Evolutionary conservation across 2,888 invertebrate genomes (phyloP), one percentile per base, ranked within the genome.

Genomic region (Latheticus oryzae): DNA sequence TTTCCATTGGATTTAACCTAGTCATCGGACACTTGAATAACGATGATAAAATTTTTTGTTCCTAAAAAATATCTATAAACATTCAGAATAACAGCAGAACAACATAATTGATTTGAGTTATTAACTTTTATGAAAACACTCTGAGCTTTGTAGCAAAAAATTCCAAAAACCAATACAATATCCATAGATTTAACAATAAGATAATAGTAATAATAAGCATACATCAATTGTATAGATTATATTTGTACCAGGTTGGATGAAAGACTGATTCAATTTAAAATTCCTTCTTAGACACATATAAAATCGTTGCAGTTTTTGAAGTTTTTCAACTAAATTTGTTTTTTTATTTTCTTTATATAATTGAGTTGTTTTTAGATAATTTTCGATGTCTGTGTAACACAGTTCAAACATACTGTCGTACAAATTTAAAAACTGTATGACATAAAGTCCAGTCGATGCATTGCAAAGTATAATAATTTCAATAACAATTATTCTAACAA

Each of bases 391-490:
- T 5, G 1, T 1, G 45, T 45, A 45, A 8, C 30, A 45, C 5
- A 2, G 30, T 7, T 19, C 19, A 8, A 45, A 45, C 21, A 32
- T n/a, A 11, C 2, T 11, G 5, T 30, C 17, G 19, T 45, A 45
- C 30, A 45, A 8, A 11, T 9, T 30, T 4, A 45, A 15, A 9
- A 32, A 32, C 19, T 30, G 30, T 4, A 32, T 3, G 5, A 30
- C 17, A 21, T 32, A 45, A 3, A 45, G 2, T 7, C 17, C 30
- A 3, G 21, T 16, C 1, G 45, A 45, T 1, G 19, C 19, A n/a
- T 45, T 45, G 23, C 9, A 32, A 8, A 45, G 19, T 5, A 45
- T 11, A 5, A 30, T 19, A 17, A 45, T 45, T 12, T 30, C 45
- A 17, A 32, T 30, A 5, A 13, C 15, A 3, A 45, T 7, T n/a